phyloP scores from a whole-genome alignment of 2,888 invertebrate species.

The Melanostoma mellinum region DNA sequence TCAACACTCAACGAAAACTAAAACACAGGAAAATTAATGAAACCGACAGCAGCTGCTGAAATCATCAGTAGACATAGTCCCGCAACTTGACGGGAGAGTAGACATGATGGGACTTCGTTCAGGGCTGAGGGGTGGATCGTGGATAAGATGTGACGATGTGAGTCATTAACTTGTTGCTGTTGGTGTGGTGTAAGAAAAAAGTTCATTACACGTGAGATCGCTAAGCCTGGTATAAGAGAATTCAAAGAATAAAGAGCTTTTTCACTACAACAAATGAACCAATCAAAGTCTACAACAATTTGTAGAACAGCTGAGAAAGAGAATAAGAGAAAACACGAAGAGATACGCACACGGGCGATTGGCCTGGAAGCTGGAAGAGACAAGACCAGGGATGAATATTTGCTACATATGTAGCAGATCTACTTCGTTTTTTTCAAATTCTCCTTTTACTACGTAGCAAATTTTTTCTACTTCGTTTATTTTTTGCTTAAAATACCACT shows the following conservation, averaged over 20 bases:
- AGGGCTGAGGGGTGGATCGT: slow-evolving; percentile 13
- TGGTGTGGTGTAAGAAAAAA: not conserved
- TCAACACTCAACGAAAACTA: slow-evolving; percentile 61
- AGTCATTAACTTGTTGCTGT: slow-evolving; percentile 36
- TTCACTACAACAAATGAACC: not conserved
- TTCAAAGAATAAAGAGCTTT: slow-evolving; percentile 1
- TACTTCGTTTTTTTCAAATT: too few species aligned
- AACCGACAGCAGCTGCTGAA: slow-evolving; percentile 1
- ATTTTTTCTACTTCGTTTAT: too few species aligned
- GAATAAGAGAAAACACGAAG: too few species aligned
- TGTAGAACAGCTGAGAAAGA: too few species aligned
- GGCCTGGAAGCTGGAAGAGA: too few species aligned
- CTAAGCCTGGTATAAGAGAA: not conserved
- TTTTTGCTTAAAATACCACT: too few species aligned
- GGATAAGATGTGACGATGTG: not conserved
- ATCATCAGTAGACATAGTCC: slow-evolving; percentile 26
- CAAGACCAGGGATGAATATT: too few species aligned
- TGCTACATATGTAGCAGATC: too few species aligned
- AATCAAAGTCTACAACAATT: too few species aligned
- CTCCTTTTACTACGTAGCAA: too few species aligned
- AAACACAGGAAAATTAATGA: slow-evolving; percentile 15
- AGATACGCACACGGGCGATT: too few species aligned
- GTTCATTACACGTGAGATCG: slow-evolving; percentile 8
- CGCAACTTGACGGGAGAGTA: slow-evolving; percentile 29
- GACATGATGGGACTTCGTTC: slow-evolving; percentile 7